A percentile compares a stretch with the other conserved stretches of the same genome.
phyloP scores from a whole-genome alignment of 2,888 invertebrate genomes.

The Coremacera marginata region DNA sequence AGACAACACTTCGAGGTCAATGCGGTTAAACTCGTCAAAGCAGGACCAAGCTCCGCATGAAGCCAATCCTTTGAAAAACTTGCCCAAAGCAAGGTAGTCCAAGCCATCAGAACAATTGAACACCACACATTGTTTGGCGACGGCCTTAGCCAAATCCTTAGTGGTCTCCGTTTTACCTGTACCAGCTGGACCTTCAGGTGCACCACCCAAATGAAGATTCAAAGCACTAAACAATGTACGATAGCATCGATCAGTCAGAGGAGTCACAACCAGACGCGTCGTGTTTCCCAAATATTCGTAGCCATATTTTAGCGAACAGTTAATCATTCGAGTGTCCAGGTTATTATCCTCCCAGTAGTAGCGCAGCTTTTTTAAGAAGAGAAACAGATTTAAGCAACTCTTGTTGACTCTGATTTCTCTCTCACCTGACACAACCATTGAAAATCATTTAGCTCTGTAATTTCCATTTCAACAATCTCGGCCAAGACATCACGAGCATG shows the following conservation, averaged over 20 bases:
- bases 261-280: constrained; percentile 89
- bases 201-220: constrained; percentile 89
- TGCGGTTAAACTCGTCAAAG: constrained; percentile 96
- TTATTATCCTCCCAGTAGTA: constrained; percentile 81
- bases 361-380: constrained; percentile 72
- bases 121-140: constrained; percentile 96
- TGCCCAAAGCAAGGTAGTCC: constrained; percentile 93
- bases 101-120: constrained; percentile 97
- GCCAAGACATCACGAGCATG: constrained; percentile 90
- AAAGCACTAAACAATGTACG: constrained; percentile 92
- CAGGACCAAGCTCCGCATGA: constrained; percentile 97
- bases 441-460: constrained; percentile 83
- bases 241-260: constrained; percentile 93
- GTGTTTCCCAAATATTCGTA: constrained; percentile 96
- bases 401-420: not conserved
- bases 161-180: constrained; percentile 94
- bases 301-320: constrained; percentile 88
- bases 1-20: constrained; percentile 92
- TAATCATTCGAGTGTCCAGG: constrained; percentile 87
- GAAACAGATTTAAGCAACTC: too few relatives aligned
- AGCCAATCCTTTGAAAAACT: constrained; percentile 93
- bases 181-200: constrained; percentile 86
- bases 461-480: constrained; percentile 75
- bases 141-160: constrained; percentile 95
- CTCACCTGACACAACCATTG: constrained; percentile 84